Percentiles rank a stretch among this genome's conserved stretches.
Conservation (phyloP, 35 echinoderm and acorn worm genomes). For the Antedon bifida region DNA sequence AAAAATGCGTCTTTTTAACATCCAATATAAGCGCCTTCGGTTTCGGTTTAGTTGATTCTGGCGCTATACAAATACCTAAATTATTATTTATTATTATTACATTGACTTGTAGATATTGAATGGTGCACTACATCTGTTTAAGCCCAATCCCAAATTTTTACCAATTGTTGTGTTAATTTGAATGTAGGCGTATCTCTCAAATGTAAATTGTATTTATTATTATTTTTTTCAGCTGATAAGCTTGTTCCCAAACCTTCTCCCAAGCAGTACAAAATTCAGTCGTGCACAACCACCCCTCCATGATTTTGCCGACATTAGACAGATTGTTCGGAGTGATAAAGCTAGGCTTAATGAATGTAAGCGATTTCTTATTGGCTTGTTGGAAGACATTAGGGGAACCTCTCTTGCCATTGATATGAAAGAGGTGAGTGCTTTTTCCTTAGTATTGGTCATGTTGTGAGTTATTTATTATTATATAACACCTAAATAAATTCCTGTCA, state of each 20-base stretch:
- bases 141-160: too few species aligned
- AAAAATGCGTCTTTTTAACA: too few species aligned
- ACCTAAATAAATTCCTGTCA: too few species aligned
- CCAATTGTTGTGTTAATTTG: too few species aligned
- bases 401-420: constrained; percentile 43
- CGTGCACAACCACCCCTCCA: constrained; percentile 62
- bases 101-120: too few species aligned
- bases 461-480: too few species aligned
- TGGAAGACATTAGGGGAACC: constrained; percentile 53
- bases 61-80: too few species aligned
- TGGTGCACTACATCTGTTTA: too few species aligned
- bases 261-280: constrained; percentile 59
- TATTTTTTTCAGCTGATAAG: constrained; percentile 56
- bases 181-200: too few species aligned
- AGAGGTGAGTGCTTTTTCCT: constrained; percentile 31
- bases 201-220: background rate
- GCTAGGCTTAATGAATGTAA: constrained; percentile 37
- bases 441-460: background rate
- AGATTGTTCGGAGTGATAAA: constrained; percentile 41
- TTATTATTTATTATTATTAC: too few species aligned
- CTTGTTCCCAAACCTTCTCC: constrained; percentile 75
- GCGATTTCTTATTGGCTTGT: constrained; percentile 29
- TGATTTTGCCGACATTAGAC: constrained; percentile 80
- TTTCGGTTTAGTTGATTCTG: too few species aligned
- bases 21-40: too few species aligned